Evolutionary conservation across 2,113 vertebrate species (phyloP).

Genomic region (Cnemophilus loriae): DNA sequence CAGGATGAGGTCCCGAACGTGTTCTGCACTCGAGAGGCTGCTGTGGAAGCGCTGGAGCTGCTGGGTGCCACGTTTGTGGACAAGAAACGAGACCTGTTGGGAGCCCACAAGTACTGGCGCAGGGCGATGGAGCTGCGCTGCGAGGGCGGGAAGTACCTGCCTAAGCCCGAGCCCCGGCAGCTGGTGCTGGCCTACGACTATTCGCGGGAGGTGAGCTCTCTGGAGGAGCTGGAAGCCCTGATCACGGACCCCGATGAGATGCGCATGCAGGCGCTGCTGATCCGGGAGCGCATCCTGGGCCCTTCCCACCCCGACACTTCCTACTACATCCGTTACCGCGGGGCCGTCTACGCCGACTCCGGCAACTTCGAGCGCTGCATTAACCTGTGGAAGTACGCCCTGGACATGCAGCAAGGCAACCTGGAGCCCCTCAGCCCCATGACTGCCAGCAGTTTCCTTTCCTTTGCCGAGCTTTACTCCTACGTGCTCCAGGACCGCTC

Average conservation of each 20-base stretch:
- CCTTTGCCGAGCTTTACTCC: constrained; percentile 93
- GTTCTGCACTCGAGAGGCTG: constrained; percentile 77
- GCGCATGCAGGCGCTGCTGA: constrained; percentile 91
- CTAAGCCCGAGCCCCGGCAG: constrained; percentile 82
- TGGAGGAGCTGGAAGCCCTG: constrained; percentile 88
- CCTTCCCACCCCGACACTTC: constrained; percentile 94
- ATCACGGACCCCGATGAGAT: constrained; percentile 93
- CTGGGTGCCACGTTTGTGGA: constrained; percentile 93
- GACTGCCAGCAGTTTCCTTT: constrained; percentile 94
- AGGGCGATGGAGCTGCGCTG: constrained; percentile 90
- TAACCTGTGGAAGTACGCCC: constrained; percentile 91
- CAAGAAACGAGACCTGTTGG: constrained; percentile 90
- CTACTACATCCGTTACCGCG: constrained; percentile 93
- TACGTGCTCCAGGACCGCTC: constrained; percentile 93
- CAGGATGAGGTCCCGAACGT: background rate
- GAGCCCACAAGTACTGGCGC: constrained; percentile 89
- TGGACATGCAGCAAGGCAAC: constrained; percentile 95
- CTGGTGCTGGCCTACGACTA: constrained; percentile 87
- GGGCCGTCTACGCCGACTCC: constrained; percentile 91
- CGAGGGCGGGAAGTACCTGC: constrained; percentile 70
- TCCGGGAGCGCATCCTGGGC: constrained; percentile 90
- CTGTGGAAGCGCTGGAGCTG: constrained; percentile 85
- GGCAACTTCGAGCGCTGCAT: constrained; percentile 94
- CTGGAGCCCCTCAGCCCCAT: constrained; percentile 94
- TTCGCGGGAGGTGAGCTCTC: constrained; percentile 80